Percentiles rank a stretch among this genome's conserved stretches.
Evolutionary conservation across 2,888 invertebrate species (phyloP).

Genomic region (Elaeidobius kamerunicus): DNA sequence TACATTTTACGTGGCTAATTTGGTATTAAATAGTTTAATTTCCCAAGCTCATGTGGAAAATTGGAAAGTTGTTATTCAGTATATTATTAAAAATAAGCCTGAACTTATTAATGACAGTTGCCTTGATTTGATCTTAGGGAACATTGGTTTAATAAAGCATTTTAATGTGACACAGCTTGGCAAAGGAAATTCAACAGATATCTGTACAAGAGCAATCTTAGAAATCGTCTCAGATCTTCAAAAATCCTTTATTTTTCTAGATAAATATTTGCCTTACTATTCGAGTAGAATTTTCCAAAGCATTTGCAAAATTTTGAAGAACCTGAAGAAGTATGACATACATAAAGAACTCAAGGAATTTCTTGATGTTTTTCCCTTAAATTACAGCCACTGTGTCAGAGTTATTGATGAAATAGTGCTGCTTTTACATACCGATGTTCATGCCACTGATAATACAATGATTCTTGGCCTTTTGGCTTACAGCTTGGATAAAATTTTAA

Average conservation of each 20-base stretch:
- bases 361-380: constrained; percentile 49
- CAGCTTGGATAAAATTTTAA: constrained; percentile 34
- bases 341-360: constrained; percentile 45
- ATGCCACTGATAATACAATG: constrained; percentile 6
- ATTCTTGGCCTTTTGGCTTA: constrained; percentile 33
- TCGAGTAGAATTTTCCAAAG: constrained; percentile 53
- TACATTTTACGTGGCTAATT: constrained; percentile 40
- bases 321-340: constrained; percentile 44
- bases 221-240: constrained; percentile 29
- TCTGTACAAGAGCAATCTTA: constrained; percentile 43
- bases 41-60: constrained; percentile 33
- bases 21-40: constrained; percentile 27
- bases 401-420: constrained; percentile 46
- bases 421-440: too few relatives aligned
- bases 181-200: constrained; percentile 33
- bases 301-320: constrained; percentile 50
- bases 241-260: constrained; percentile 14
- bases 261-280: constrained; percentile 51
- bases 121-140: constrained; percentile 45
- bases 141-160: constrained; percentile 47
- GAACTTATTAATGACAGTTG: constrained; percentile 35
- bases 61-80: constrained; percentile 34
- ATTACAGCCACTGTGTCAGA: constrained; percentile 48
- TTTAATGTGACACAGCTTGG: constrained; percentile 45
- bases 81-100: constrained; percentile 28